Evolutionary conservation across 2,888 invertebrate genomes (phyloP).

Genomic region (Lamellibrachia satsuma): DNA sequence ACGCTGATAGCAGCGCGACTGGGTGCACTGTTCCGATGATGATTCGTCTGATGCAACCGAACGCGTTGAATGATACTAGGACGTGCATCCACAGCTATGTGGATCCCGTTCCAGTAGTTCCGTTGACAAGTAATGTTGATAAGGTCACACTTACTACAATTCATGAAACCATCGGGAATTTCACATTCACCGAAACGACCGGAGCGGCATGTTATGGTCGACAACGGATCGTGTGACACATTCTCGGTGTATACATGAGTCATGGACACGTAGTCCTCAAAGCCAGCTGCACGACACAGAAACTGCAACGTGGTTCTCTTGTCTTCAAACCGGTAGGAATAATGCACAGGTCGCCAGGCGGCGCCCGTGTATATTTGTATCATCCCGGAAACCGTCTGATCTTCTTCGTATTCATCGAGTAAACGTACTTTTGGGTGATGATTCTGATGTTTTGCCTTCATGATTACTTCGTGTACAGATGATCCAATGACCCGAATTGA

Average conservation of each 20-base stretch:
- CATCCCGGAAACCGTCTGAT: neutral
- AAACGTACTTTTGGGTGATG: neutral
- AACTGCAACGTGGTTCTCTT: neutral
- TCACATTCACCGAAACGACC: neutral
- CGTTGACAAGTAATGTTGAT: neutral
- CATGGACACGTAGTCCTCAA: neutral
- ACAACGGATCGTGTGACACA: neutral
- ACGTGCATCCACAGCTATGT: neutral
- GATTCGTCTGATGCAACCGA: neutral
- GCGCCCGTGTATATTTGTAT: neutral
- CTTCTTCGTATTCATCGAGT: neutral
- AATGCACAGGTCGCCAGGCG: neutral
- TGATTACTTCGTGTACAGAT: neutral
- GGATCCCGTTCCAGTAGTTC: neutral
- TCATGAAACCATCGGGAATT: neutral
- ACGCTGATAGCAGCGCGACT: neutral
- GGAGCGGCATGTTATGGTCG: neutral
- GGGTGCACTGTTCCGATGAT: neutral
- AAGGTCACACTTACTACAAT: neutral
- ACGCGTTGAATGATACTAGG: neutral
- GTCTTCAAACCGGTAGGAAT: neutral
- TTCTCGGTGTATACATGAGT: neutral
- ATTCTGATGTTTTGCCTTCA: neutral
- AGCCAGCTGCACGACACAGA: neutral
- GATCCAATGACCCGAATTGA: neutral